Conservation (phyloP, 92 coral and sea anemone genomes). For the Parazoanthus atlanticus region DNA sequence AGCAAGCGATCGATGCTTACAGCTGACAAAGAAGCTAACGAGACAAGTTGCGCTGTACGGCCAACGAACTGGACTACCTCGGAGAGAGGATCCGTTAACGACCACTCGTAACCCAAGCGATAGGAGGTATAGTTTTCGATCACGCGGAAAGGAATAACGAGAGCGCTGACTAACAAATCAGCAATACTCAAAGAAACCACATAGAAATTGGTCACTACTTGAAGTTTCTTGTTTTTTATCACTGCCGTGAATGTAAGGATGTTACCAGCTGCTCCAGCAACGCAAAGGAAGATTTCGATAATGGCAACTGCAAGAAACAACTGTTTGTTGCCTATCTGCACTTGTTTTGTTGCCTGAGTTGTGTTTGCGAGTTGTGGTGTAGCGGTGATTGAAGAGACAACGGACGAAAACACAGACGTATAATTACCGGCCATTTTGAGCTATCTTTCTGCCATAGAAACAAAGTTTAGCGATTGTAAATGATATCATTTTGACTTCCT, state of each 20-base stretch:
- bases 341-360: background rate
- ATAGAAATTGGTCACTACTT: constrained; percentile 74
- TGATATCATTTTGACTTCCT: background rate
- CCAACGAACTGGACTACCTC: constrained; percentile 66
- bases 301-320: constrained; percentile 63
- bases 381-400: background rate
- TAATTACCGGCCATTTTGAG: background rate
- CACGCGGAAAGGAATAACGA: constrained; percentile 77
- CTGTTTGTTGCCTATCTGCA: background rate
- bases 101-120: constrained; percentile 28
- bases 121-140: constrained; percentile 61
- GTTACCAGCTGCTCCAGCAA: constrained; percentile 70
- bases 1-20: constrained; percentile 69
- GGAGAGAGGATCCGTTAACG: constrained; percentile 35
- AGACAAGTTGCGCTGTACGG: constrained; percentile 66
- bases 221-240: constrained; percentile 62
- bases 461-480: no score
- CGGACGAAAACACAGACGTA: background rate
- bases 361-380: background rate
- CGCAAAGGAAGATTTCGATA: constrained; percentile 60
- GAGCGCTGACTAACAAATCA: constrained; percentile 57
- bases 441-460: background rate
- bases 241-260: constrained; percentile 65
- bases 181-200: constrained; percentile 74
- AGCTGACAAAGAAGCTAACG: constrained; percentile 65